phyloP scores from a whole-genome alignment of 2,113 vertebrate species.

The Hippopotamus amphibius region DNA sequence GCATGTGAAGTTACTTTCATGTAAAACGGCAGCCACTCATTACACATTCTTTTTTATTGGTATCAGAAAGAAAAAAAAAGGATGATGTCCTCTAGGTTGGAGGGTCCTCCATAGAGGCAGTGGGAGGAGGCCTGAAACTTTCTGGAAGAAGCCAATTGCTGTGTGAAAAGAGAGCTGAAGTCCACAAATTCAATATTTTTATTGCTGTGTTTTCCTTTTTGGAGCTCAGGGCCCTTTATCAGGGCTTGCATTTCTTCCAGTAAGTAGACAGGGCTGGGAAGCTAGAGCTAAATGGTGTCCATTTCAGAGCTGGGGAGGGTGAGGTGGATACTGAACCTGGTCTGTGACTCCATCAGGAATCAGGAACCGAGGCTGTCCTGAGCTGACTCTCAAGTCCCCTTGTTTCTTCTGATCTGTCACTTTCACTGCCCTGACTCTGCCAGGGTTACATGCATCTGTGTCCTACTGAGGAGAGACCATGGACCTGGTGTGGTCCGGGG shows the following conservation, averaged over 20 bases:
- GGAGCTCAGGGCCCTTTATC: not conserved
- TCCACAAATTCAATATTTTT: not conserved
- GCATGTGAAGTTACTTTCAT: conserved; percentile 87
- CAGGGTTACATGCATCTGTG: not conserved
- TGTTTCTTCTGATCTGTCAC: not conserved
- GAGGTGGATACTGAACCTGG: not conserved
- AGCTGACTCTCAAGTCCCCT: not conserved
- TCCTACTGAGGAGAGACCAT: not conserved
- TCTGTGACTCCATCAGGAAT: not conserved
- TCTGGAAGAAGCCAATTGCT: conserved; percentile 80
- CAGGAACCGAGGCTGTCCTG: not conserved
- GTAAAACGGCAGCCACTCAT: conserved; percentile 83
- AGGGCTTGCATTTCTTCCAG: not conserved
- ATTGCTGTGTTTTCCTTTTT: not conserved
- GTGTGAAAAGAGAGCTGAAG: not conserved
- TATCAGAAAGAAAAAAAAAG: conserved; percentile 75
- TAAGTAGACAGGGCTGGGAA: not conserved
- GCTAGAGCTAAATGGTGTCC: not conserved
- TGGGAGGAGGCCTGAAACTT: conserved; percentile 80
- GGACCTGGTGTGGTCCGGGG: not conserved
- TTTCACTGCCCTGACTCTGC: not conserved
- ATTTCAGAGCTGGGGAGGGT: not conserved
- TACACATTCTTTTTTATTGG: conserved; percentile 87
- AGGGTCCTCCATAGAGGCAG: conserved; percentile 66
- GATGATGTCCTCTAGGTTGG: conserved; percentile 83